Evolutionary conservation across 2,888 invertebrate genomes (phyloP).

Genomic region (Chymomyza caudatula): DNA sequence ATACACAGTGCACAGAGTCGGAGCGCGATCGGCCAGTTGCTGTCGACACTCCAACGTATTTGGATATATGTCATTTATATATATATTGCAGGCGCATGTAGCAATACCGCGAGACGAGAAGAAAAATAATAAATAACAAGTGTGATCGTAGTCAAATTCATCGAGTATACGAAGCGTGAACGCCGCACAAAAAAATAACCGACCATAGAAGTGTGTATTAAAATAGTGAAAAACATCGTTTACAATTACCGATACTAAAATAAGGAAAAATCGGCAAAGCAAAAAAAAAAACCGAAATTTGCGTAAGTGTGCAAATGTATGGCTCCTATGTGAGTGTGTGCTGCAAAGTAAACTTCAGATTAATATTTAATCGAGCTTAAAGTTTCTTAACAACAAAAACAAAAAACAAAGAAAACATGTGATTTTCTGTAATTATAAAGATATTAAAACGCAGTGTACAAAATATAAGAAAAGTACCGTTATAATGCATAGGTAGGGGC

Average conservation of each 20-base stretch:
- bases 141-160: slow-evolving; percentile 35
- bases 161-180: slow-evolving; percentile 69
- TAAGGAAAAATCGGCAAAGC: slow-evolving; percentile 29
- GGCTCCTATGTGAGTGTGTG: slow-evolving; percentile 14
- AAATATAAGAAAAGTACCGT: too few relatives aligned
- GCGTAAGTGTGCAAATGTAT: slow-evolving; percentile 44
- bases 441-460: neutral
- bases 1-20: slow-evolving; percentile 29
- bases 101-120: slow-evolving; percentile 13
- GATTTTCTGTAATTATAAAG: neutral
- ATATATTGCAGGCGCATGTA: slow-evolving; percentile 32
- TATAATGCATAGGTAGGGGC: neutral
- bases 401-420: neutral
- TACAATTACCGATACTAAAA: slow-evolving; percentile 43
- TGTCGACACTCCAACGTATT: slow-evolving; percentile 65
- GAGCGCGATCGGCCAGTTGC: slow-evolving; percentile 61
- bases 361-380: slow-evolving; percentile 18
- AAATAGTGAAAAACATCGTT: slow-evolving; percentile 37
- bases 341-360: slow-evolving; percentile 5
- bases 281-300: slow-evolving; percentile 61
- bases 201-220: neutral
- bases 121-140: slow-evolving; percentile 28
- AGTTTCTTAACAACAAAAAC: neutral
- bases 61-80: slow-evolving; percentile 48
- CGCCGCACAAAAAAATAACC: slow-evolving; percentile 9